These are phyloP conservation scores for Syrista parreyssii DNA, from an alignment of 2,888 invertebrate genomes.

Conservation along the genomic window DNA sequence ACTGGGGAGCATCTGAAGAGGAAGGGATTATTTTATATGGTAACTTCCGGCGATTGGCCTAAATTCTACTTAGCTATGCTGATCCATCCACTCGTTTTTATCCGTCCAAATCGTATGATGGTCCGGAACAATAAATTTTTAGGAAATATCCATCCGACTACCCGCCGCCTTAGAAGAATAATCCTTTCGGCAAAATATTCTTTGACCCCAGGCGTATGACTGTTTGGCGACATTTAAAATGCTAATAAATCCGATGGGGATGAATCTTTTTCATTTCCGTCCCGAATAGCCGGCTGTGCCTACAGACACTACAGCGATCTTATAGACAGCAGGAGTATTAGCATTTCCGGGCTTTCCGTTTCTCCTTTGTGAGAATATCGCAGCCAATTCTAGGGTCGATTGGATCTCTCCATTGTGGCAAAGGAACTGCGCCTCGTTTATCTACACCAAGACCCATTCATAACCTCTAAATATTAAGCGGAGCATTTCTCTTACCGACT, in stretches of 20 bases:
- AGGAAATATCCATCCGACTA: background rate
- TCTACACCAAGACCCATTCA: background rate
- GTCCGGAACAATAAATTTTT: background rate
- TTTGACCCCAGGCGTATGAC: background rate
- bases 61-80: conserved; percentile 31
- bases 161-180: background rate
- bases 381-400: background rate
- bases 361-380: background rate
- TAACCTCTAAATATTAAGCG: background rate
- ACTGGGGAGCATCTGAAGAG: background rate
- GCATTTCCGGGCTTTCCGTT: background rate
- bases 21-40: background rate
- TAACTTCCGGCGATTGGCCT: conserved; percentile 31
- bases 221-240: background rate
- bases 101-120: background rate
- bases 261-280: background rate
- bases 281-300: background rate
- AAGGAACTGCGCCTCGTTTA: background rate
- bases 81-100: conserved; percentile 17
- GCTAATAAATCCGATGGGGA: background rate
- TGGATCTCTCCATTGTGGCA: background rate
- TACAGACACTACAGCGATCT: background rate
- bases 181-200: background rate
- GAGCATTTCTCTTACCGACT: background rate
- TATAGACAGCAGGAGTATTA: background rate